Base-by-base conservation (phyloP, 1,140 invertebrate genomes). In the Cydia amplana region DNA sequence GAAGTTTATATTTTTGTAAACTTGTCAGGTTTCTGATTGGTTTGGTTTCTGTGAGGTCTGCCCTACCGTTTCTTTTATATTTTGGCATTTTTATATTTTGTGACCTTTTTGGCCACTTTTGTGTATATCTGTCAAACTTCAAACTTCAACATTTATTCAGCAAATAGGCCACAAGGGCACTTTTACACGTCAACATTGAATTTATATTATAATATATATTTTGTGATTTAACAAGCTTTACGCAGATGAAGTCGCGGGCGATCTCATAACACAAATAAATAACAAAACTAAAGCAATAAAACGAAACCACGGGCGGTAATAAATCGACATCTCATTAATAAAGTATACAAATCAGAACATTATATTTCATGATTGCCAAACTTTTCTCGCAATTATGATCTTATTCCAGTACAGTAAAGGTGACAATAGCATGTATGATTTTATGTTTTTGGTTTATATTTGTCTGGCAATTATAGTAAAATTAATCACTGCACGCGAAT, bases 281-380 rank as follows among this genome's bases (percentile, higher is more conserved):
- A 70, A 70, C 2, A 70, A 64, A 36, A 70, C 65, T 18, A 36
- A 18, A 70, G n/a, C 7, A 32, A 70, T 70, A 70, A 70, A 70
- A 70, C 65, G 43, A 36, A 65, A n/a, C 65, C n/a, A 4, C 65
- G 32, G 65, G 65, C 32, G 65, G 65, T 70, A 25, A 7, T 65
- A 36, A 36, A 70, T 18, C 65, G n/a, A 70, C 32, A 43, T 40
- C 65, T 70, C 65, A 36, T 70, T 70, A 70, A 70, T 70, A 25
- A 70, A 23, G 20, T 60, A 23, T 60, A 60, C 55, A 23, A 60
- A 60, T 60, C 55, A 23, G 55, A 60, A 60, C 55, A 60, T n/a
- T n/a, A n/a, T 23, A 60, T 23, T 60, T 60, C n/a, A n/a, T 55
- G n/a, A 20, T 9, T 18, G 6, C 12, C 18, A 60, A 20, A 12